Evolutionary conservation across 2,888 invertebrate species (phyloP).

Genomic region (Torymus tubicola): DNA sequence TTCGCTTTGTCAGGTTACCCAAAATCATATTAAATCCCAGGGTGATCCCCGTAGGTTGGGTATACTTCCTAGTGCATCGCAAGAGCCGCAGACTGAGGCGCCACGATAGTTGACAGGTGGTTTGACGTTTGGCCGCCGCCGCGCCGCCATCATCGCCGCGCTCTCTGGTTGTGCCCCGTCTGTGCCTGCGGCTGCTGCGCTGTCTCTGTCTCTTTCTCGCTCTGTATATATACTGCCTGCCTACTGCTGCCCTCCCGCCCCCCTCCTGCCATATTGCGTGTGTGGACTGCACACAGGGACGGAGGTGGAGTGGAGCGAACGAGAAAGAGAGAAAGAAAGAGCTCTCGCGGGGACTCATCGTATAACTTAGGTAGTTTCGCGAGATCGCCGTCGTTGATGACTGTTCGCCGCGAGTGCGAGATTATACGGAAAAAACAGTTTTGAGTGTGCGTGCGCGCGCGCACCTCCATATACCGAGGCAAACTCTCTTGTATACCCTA

Average conservation of each 20-base stretch:
- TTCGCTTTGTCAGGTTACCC: too few relatives aligned
- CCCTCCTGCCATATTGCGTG: slow-evolving; percentile 66
- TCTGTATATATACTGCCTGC: background rate
- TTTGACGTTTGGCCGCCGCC: slow-evolving; percentile 64
- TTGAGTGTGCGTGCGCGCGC: too few relatives aligned
- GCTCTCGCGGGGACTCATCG: background rate
- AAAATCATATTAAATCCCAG: too few relatives aligned
- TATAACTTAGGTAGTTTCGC: too few relatives aligned
- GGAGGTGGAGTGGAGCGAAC: background rate
- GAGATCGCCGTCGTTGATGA: too few relatives aligned
- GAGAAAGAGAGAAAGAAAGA: background rate
- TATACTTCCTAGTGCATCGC: too few relatives aligned
- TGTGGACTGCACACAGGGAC: background rate
- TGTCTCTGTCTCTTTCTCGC: background rate
- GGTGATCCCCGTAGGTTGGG: too few relatives aligned
- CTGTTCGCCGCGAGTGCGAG: too few relatives aligned
- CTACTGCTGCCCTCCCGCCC: background rate
- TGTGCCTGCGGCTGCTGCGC: background rate
- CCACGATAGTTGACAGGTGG: slow-evolving; percentile 63
- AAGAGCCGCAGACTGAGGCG: background rate
- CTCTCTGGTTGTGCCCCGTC: background rate
- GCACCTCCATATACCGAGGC: too few relatives aligned
- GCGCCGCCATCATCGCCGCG: slow-evolving; percentile 61
- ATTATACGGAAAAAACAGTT: too few relatives aligned
- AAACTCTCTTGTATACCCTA: too few relatives aligned